Percentiles rank a stretch among this genome's conserved stretches.
phyloP scores from a whole-genome alignment of 2,797 vertebrate species.

The Nyctalus aviator region DNA sequence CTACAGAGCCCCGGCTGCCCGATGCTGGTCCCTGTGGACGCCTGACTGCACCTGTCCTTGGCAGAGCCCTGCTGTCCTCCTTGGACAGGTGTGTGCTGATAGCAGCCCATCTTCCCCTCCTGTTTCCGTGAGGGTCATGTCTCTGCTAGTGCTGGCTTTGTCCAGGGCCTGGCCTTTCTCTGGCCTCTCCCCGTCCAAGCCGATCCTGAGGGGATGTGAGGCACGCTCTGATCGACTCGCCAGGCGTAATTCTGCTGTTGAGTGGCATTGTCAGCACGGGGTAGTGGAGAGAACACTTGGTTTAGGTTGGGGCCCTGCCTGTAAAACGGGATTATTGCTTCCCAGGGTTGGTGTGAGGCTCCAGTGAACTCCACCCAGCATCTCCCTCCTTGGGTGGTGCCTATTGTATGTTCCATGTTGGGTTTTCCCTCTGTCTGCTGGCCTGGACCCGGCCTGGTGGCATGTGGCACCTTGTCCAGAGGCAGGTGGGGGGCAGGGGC shows the following conservation, averaged over 20 bases:
- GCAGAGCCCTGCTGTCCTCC: not conserved
- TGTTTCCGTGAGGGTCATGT: not conserved
- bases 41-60: not conserved
- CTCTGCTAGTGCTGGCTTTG: not conserved
- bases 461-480: not conserved
- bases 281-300: not conserved
- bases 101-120: not conserved
- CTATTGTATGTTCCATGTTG: not conserved
- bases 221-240: not conserved
- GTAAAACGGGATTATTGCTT: not conserved
- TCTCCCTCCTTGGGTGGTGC: not conserved
- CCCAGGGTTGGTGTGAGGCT: not conserved
- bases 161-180: not conserved
- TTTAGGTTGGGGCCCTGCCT: not conserved
- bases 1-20: rapidly evolving
- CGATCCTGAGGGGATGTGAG: not conserved
- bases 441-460: not conserved
- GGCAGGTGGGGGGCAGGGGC: constrained; percentile 3
- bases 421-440: not conserved
- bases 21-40: rapidly evolving
- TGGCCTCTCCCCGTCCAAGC: not conserved
- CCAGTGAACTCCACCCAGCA: not conserved
- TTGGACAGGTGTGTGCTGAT: not conserved
- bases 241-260: not conserved
- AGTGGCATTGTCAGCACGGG: not conserved